A percentile compares a stretch with the other conserved stretches of the same genome.
These are phyloP conservation scores for Aleiodes leptofemur DNA, from an alignment of 2,888 invertebrate genomes.

Conservation along the genomic window DNA sequence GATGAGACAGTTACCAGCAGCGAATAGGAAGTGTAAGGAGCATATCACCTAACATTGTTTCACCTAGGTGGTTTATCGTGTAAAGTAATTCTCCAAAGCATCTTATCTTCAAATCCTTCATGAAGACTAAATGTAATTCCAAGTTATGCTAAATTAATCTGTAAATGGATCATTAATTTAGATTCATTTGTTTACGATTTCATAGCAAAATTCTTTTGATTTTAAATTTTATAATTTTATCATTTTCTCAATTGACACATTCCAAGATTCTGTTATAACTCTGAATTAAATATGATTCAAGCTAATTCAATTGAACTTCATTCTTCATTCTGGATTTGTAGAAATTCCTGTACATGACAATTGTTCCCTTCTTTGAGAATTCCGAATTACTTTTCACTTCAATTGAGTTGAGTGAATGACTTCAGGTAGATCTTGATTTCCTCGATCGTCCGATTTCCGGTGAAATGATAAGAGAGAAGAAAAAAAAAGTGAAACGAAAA, in stretches of 20 bases:
- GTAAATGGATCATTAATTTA: background rate
- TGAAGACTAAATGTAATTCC: background rate
- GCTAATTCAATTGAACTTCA: background rate
- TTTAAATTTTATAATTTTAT: background rate
- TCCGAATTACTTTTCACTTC: conserved; percentile 47
- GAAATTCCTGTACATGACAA: conserved; percentile 8
- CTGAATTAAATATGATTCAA: background rate
- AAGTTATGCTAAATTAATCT: background rate
- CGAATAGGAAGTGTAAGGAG: conserved; percentile 16
- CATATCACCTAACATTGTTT: background rate
- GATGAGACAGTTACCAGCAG: background rate
- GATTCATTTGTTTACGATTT: background rate
- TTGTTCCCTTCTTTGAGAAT: conserved; percentile 53
- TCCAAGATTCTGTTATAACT: background rate
- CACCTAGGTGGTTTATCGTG: background rate
- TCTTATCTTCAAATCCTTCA: background rate
- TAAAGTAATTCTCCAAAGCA: background rate
- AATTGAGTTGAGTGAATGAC: conserved; percentile 42
- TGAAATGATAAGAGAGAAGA: conserved; percentile 37
- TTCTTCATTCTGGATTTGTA: background rate
- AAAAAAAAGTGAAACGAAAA: conserved; percentile 29
- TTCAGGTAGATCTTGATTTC: conserved; percentile 45
- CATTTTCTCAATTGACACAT: background rate
- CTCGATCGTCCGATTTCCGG: conserved; percentile 43
- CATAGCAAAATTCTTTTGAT: background rate